A percentile compares a stretch with the other conserved stretches of the same genome.
phyloP scores from a whole-genome alignment of 2,113 vertebrate genomes.

The Ciconia maguari region DNA sequence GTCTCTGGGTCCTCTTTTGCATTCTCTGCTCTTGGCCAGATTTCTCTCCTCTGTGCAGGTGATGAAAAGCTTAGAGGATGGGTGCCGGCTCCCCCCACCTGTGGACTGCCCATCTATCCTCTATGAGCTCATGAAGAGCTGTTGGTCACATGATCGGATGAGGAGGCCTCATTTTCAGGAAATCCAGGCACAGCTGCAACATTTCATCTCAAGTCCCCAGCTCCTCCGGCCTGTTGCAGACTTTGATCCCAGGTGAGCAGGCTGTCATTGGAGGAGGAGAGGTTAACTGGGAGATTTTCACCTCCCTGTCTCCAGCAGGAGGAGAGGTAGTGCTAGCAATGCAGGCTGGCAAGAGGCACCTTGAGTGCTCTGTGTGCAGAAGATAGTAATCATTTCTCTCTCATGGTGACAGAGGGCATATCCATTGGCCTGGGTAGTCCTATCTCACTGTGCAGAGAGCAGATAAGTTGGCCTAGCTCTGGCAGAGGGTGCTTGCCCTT shows the following conservation, averaged over 20 bases:
- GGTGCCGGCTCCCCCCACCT: conserved; percentile 76
- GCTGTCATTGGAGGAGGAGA: neutral
- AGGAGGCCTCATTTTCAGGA: conserved; percentile 76
- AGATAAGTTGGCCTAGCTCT: neutral
- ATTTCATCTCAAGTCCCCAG: conserved; percentile 74
- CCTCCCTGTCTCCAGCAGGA: neutral
- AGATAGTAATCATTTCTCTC: neutral
- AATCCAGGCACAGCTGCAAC: conserved; percentile 75
- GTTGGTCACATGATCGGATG: conserved; percentile 72
- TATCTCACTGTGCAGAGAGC: neutral
- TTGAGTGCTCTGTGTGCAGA: neutral
- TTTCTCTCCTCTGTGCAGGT: conserved; percentile 61
- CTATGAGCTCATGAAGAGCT: conserved; percentile 80
- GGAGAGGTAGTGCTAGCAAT: neutral
- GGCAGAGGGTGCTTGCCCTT: neutral
- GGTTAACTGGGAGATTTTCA: neutral
- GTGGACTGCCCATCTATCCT: conserved; percentile 79
- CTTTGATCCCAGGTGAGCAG: conserved; percentile 76
- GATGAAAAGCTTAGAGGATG: conserved; percentile 79
- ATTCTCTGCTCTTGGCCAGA: neutral
- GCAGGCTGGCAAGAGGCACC: neutral
- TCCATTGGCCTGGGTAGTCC: neutral
- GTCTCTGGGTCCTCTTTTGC: neutral
- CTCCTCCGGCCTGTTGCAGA: conserved; percentile 75
- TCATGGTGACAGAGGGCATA: neutral